Evolutionary conservation across 2,888 invertebrate species (phyloP), one percentile per base, ranked within the genome.

Genomic region (Polyploca ridens): DNA sequence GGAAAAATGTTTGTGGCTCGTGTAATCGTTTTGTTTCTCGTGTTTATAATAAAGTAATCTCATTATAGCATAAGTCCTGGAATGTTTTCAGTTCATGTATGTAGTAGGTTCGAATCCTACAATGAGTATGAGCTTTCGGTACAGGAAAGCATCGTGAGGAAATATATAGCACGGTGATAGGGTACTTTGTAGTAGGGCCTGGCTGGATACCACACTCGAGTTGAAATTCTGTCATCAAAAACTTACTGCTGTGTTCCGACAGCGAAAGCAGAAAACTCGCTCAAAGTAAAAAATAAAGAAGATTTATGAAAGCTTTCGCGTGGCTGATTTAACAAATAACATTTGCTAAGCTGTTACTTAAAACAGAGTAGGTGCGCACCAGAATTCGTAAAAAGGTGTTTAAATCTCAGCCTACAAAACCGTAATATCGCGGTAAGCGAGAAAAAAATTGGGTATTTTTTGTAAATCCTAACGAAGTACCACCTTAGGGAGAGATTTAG

Each of bases 401-500:
- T 54, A n/a, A 54, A 54, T 54, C 19, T 19, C n/a, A 46, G 46
- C 46, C n/a, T 46, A n/a, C 46, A 46, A 46, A 41, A 46, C 46
- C 54, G 16, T 54, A n/a, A 54, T 54, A 54, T 10, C 8, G 54
- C n/a, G 54, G 54, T 19, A 6, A 19, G 14, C 59, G 8, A 35
- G 8, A 38, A 16, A 60, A 57, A 46, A 35, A 54, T 35, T 35
- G 7, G 64, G 58, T 54, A 54, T 54, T 54, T 68, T 67, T 64
- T 65, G 65, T 65, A 63, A 69, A 71, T 66, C 70, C 69, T 64
- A 62, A 44, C 54, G 60, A 69, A 65, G 58, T 62, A 33, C 49
- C 66, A 66, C 70, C 71, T 70, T 63, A 35, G 73, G 69, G 74
- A 71, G 64, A 63, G 69, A 67, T 75, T 71, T 71, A 63, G 67